These are phyloP conservation scores for Amphibalanus amphitrite DNA, from an alignment of 1,140 invertebrate genomes.

Conservation along the genomic window DNA sequence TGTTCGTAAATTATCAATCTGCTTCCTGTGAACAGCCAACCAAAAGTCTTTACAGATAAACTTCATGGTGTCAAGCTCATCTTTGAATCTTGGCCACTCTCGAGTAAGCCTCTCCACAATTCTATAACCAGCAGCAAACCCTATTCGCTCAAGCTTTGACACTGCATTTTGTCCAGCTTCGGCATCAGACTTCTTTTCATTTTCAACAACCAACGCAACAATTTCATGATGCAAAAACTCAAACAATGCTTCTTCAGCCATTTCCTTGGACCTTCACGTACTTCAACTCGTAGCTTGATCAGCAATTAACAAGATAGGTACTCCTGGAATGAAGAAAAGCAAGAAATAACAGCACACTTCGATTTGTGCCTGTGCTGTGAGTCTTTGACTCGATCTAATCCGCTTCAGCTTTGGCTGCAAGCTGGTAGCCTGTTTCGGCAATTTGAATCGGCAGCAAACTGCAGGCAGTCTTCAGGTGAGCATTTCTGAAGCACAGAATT, in stretches of 20 bases:
- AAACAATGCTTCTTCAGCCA: conserved; percentile 68
- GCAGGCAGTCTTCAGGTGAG: too few relatives aligned
- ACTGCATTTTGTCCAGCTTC: conserved; percentile 40
- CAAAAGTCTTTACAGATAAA: conserved; percentile 99
- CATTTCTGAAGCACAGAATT: too few relatives aligned
- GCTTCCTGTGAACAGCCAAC: conserved; percentile 90
- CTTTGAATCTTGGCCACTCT: conserved; percentile 84
- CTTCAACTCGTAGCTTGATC: too few relatives aligned
- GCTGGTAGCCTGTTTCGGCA: too few relatives aligned
- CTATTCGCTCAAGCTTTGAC: conserved; percentile 73
- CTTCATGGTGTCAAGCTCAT: conserved; percentile 95
- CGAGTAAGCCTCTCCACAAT: conserved; percentile 78
- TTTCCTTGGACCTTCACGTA: too few relatives aligned
- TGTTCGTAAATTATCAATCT: conserved; percentile 94
- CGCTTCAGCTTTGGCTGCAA: too few relatives aligned
- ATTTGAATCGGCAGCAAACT: too few relatives aligned
- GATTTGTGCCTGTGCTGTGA: too few relatives aligned
- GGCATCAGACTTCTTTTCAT: conserved; percentile 38
- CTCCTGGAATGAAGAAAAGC: too few relatives aligned
- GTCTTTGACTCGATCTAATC: too few relatives aligned
- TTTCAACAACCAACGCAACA: conserved; percentile 49
- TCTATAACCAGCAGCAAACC: conserved; percentile 78
- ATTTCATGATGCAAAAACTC: conserved; percentile 82
- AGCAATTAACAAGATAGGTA: too few relatives aligned
- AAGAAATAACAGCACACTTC: too few relatives aligned